Evolutionary conservation across 2,888 invertebrate species (phyloP), one percentile per base, ranked within the genome.

Genomic region (Drosophila neonasuta): DNA sequence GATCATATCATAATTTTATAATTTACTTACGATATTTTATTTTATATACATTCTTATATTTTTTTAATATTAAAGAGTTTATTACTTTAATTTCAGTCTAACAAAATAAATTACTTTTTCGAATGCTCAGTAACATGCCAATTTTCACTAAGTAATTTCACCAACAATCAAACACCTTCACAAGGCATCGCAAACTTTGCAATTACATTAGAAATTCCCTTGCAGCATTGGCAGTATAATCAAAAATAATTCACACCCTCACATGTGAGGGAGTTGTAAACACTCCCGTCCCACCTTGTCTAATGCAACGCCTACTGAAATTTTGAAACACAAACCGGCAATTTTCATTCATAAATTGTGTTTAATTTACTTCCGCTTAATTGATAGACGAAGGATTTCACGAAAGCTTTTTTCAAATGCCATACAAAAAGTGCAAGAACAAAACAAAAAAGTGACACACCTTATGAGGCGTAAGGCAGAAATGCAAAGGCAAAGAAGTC

Each of bases 361-460:
- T 67, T 50, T 54, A 77, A 82, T 77, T 76, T 77, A 62, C 63
- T 77, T 80, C 69, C 69, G 63, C 49, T 51, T 68, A 77, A 75
- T 70, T 80, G 69, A 67, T 58, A 13, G 30, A 13, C 57, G 55
- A 50, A 67, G 55, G 49, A 55, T 55, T 64, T 48, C 51, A 24
- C 41, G 5, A 58, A 32, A 55, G 54, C 50, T 41, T 30, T 30
- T 9, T 17, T 8, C 39, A 41, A 46, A 32, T 8, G 32, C 8
- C 32, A 32, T 54, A 55, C 59, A 61, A 61, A 74, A 82, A 83
- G 56, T 51, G 66, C 71, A 74, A 68, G 81, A 88, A 86, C 86
- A 86, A 87, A 84, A 86, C 87, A 86, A 86, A 84, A 84, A 86
- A 87, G 87, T 84, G 88, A 84, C 88, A 88, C 86, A 84, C 84